phyloP scores from a whole-genome alignment of 2,888 invertebrate genomes.

The Nebria salina region DNA sequence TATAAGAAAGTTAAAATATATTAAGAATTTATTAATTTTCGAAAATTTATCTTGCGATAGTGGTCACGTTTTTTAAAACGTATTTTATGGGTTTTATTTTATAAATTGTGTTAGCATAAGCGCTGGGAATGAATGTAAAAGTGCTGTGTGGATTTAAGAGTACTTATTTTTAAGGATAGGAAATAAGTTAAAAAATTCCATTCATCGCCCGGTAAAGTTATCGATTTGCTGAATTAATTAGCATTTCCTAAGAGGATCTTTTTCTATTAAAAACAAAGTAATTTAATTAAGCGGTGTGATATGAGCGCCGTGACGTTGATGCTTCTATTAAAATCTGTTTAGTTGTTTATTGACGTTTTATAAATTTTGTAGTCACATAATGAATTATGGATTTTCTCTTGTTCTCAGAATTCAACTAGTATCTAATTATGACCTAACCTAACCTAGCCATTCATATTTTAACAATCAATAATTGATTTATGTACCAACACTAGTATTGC shows the following conservation, averaged over 20 bases:
- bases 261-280: neutral
- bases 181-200: neutral
- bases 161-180: neutral
- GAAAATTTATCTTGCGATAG: too few relatives aligned
- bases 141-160: neutral
- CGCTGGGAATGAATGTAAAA: neutral
- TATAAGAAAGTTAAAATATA: too few relatives aligned
- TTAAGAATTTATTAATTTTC: too few relatives aligned
- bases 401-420: neutral
- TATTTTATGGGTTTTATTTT: neutral
- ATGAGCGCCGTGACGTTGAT: neutral
- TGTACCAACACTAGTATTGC: too few relatives aligned
- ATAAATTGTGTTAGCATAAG: neutral
- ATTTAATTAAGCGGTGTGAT: neutral
- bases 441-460: neutral
- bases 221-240: neutral
- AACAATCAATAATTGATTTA: neutral
- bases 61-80: too few relatives aligned
- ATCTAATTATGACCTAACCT: neutral
- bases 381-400: neutral
- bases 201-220: neutral
- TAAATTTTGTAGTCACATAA: neutral
- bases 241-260: neutral
- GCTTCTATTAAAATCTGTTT: neutral
- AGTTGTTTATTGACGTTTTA: neutral